Percentiles rank a stretch among this genome's conserved stretches.
These are phyloP conservation scores for Squalus acanthias DNA, from an alignment of 2,797 vertebrate species.

Conservation along the genomic window DNA sequence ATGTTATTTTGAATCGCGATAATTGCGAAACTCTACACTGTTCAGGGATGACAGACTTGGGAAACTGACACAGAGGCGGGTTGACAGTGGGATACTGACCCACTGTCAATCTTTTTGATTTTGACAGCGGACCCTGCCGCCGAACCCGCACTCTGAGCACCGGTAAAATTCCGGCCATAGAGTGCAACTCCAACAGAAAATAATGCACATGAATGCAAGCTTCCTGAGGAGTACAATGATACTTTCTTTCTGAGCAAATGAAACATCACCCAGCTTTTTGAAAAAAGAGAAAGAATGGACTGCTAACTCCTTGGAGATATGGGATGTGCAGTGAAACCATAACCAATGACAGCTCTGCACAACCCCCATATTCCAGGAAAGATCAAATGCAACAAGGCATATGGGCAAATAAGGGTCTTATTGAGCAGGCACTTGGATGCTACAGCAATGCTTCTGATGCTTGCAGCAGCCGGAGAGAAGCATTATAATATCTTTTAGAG, in stretches of 20 bases:
- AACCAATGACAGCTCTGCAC: not conserved
- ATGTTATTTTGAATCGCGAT: no score
- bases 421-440: not conserved
- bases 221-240: not conserved
- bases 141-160: no score
- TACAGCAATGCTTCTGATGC: not conserved
- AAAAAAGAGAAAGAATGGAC: not conserved
- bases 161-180: not conserved
- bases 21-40: no score
- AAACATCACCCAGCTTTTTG: not conserved
- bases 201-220: no score
- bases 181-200: not conserved
- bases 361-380: not conserved
- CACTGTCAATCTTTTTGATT: no score
- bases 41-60: no score
- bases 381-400: not conserved
- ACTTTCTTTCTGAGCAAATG: not conserved
- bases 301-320: not conserved
- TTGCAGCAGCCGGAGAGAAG: not conserved
- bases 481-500: not conserved
- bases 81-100: no score
- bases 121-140: no score
- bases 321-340: not conserved
- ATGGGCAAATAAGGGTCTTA: not conserved
- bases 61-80: no score